Percentiles rank a stretch among this genome's conserved stretches.
phyloP scores from a whole-genome alignment of 2,888 invertebrate species.

The Apotomis capreana region DNA sequence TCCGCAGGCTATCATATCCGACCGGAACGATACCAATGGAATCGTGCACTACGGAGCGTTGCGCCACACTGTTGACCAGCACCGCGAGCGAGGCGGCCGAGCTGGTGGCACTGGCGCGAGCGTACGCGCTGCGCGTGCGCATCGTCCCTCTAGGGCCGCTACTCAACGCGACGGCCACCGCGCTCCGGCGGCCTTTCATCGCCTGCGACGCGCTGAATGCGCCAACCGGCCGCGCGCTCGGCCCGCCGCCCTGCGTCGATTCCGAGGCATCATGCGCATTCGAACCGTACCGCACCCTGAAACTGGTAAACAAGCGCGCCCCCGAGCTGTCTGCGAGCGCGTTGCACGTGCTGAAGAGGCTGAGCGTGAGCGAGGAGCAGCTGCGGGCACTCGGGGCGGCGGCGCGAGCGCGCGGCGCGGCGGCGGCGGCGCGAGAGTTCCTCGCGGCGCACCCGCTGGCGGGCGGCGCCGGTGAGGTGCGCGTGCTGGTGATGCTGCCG shows the following conservation, averaged over 20 bases:
- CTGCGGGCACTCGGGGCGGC: conserved; percentile 51
- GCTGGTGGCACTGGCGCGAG: conserved; percentile 50
- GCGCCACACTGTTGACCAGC: conserved; percentile 60
- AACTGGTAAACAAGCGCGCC: conserved; percentile 62
- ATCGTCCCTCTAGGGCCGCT: conserved; percentile 49
- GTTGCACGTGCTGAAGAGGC: conserved; percentile 56
- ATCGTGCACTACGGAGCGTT: conserved; percentile 69
- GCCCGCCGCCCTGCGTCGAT: conserved; percentile 62
- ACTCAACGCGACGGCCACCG: conserved; percentile 41
- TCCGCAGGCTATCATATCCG: conserved; percentile 46
- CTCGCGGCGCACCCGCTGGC: conserved; percentile 49
- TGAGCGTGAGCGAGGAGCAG: conserved; percentile 53
- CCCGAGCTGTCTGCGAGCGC: conserved; percentile 61
- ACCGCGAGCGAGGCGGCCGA: conserved; percentile 56
- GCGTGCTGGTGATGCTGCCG: conserved; percentile 60
- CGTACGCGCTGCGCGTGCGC: conserved; percentile 51
- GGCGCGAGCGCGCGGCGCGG: conserved; percentile 48
- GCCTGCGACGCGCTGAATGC: conserved; percentile 53
- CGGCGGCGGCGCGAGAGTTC: conserved; percentile 51
- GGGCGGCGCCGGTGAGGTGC: conserved; percentile 54
- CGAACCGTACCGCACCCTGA: conserved; percentile 67
- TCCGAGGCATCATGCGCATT: conserved; percentile 59
- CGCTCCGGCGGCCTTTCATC: conserved; percentile 43
- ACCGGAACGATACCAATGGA: conserved; percentile 84
- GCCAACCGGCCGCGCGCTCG: conserved; percentile 50